Percentiles rank a stretch among this genome's conserved stretches.
Conservation (phyloP, 2,113 vertebrate species). For the Larimichthys polyactis region DNA sequence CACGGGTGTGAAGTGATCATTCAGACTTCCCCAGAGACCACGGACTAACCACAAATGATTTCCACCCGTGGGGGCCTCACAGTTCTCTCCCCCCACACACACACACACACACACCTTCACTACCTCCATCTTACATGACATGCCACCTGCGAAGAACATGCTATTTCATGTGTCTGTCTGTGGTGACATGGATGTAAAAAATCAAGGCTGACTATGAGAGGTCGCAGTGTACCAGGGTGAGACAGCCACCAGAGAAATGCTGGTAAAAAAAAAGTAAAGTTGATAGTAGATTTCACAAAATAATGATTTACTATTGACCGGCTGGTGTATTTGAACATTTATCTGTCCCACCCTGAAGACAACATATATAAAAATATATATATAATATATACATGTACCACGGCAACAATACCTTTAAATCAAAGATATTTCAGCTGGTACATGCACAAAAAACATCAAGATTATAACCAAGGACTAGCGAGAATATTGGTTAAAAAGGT, state of each 20-base stretch:
- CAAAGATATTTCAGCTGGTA: neutral
- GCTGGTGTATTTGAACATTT: too few species aligned
- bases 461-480: neutral
- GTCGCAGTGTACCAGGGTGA: neutral
- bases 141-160: neutral
- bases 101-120: neutral
- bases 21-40: constrained; percentile 57
- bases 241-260: too few species aligned
- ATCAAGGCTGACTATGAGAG: neutral
- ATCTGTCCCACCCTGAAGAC: too few species aligned
- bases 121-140: neutral
- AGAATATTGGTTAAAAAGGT: too few species aligned
- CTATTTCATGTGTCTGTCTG: neutral
- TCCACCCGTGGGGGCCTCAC: constrained; percentile 7
- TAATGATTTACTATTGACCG: too few species aligned
- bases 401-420: neutral
- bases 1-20: constrained; percentile 20
- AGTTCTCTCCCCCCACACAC: neutral
- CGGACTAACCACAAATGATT: constrained; percentile 56
- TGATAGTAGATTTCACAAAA: too few species aligned
- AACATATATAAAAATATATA: neutral
- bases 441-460: neutral
- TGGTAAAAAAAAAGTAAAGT: too few species aligned
- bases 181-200: neutral
- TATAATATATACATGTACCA: neutral